A percentile compares a stretch with the other conserved stretches of the same genome.
phyloP scores from a whole-genome alignment of 2,113 vertebrate genomes.

The Pseudorasbora parva region DNA sequence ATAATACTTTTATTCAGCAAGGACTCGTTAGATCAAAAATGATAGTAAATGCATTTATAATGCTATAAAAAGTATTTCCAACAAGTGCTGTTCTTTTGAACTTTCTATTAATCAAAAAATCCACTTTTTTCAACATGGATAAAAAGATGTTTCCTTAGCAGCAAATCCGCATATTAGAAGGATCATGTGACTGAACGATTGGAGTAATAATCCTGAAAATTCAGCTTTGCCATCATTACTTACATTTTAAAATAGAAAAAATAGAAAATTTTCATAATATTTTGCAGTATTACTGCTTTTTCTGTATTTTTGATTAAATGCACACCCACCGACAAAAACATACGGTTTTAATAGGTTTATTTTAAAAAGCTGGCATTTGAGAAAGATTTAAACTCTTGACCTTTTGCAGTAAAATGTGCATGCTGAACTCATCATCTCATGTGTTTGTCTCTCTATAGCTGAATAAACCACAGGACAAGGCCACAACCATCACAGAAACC shows the following conservation, averaged over 20 bases:
- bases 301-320: neutral
- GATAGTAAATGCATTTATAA: neutral
- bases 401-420: neutral
- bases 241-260: neutral
- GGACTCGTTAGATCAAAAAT: neutral
- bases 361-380: neutral
- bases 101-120: neutral
- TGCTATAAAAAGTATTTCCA: neutral
- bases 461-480: slow-evolving; percentile 67
- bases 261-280: neutral
- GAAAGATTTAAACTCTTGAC: neutral
- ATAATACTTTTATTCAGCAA: neutral
- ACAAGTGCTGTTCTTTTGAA: too few relatives aligned
- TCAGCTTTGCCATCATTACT: neutral
- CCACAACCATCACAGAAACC: slow-evolving; percentile 59
- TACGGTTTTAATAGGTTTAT: neutral
- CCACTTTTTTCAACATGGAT: neutral
- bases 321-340: neutral
- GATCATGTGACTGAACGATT: neutral
- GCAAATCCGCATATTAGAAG: neutral
- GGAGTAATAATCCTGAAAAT: neutral
- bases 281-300: neutral
- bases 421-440: slow-evolving; percentile 17
- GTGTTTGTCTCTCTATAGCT: slow-evolving; percentile 60
- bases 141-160: neutral